phyloP scores from a whole-genome alignment of 2,113 vertebrate genomes.

The Cricetomys ansorgei region DNA sequence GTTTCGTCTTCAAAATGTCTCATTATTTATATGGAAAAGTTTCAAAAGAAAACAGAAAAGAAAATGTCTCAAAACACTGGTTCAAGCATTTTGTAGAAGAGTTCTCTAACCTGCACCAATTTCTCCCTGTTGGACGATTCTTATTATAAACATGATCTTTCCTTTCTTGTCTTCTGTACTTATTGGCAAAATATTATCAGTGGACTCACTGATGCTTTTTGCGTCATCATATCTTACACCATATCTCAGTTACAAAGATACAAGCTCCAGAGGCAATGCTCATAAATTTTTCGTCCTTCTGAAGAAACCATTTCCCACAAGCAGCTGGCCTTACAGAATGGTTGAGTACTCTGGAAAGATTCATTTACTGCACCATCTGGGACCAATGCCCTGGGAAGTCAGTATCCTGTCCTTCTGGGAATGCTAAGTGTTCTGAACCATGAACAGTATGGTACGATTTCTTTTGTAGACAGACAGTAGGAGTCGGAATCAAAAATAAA shows the following conservation, averaged over 20 bases:
- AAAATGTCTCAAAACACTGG: background rate
- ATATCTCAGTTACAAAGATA: conserved; percentile 13
- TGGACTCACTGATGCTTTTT: background rate
- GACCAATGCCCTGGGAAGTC: background rate
- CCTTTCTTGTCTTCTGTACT: background rate
- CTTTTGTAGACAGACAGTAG: background rate
- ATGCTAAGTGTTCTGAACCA: background rate
- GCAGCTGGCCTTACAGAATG: conserved; percentile 31
- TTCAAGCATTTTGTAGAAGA: background rate
- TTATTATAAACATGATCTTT: background rate
- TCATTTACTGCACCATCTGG: conserved; percentile 18
- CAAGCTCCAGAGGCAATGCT: background rate
- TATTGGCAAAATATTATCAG: background rate
- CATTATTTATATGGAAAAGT: background rate
- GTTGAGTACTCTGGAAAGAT: conserved; percentile 50
- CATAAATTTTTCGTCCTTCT: background rate
- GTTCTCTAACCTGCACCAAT: background rate
- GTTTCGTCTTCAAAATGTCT: background rate
- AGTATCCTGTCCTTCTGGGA: conserved; percentile 16
- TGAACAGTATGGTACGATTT: background rate
- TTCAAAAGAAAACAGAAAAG: background rate
- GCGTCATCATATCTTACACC: background rate
- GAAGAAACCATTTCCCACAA: conserved; percentile 54
- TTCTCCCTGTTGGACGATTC: background rate
- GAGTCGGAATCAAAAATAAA: background rate